A percentile compares a stretch with the other conserved stretches of the same genome.
Conservation (phyloP, 2,113 vertebrate species). For the Puma concolor region DNA sequence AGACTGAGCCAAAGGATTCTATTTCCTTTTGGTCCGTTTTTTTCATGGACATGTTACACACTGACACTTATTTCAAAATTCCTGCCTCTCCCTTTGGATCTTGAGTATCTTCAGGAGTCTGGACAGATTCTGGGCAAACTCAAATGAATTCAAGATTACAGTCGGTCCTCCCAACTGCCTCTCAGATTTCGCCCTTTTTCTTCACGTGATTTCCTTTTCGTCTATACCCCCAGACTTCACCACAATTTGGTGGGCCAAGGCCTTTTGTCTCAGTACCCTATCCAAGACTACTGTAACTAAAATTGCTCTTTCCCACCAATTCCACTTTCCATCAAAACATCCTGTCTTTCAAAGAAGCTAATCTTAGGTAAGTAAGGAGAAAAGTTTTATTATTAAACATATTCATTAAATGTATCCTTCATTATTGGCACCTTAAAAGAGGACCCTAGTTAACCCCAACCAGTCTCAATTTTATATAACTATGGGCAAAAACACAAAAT, state of each 20-base stretch:
- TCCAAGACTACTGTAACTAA: background rate
- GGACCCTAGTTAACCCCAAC: background rate
- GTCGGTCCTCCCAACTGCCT: background rate
- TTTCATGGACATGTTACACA: background rate
- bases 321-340: background rate
- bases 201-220: background rate
- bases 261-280: background rate
- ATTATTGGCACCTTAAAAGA: background rate
- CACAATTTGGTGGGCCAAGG: background rate
- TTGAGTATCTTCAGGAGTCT: background rate
- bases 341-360: slow-evolving; percentile 13
- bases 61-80: background rate
- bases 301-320: background rate
- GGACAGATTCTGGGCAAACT: background rate
- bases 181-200: background rate
- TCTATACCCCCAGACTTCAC: background rate
- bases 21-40: background rate
- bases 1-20: background rate
- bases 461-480: background rate
- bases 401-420: background rate
- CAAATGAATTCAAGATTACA: background rate
- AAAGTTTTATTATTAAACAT: slow-evolving; percentile 20
- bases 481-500: background rate
- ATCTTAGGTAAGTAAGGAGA: background rate
- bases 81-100: background rate